phyloP scores from a whole-genome alignment of 2,888 invertebrate genomes.

The Nebria salina region DNA sequence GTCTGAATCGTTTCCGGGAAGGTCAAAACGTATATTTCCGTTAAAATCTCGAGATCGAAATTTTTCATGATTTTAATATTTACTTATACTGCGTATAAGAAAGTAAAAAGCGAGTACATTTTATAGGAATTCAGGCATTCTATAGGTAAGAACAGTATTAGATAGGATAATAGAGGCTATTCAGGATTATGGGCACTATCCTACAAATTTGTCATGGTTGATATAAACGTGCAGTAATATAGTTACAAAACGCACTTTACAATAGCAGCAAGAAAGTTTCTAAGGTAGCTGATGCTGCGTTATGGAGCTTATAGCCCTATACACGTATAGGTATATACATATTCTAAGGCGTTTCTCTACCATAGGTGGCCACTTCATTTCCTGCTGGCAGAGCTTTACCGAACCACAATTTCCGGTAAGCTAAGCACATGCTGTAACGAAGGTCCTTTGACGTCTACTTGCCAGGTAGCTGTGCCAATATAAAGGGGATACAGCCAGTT shows the following conservation, averaged over 20 bases:
- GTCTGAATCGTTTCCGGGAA: no score
- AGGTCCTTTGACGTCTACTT: constrained; percentile 37
- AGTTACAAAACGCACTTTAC: not conserved
- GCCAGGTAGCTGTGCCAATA: constrained; percentile 32
- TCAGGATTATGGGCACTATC: constrained; percentile 29
- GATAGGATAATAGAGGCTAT: constrained; percentile 22
- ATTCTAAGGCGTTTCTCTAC: constrained; percentile 32
- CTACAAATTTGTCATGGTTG: constrained; percentile 30
- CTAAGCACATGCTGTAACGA: constrained; percentile 43
- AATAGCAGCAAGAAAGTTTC: constrained; percentile 4
- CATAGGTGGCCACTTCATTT: constrained; percentile 51
- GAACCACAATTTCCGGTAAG: constrained; percentile 51
- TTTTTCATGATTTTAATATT: no score
- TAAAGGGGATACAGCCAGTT: constrained; percentile 16
- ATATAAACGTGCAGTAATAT: constrained; percentile 9
- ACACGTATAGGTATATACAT: constrained; percentile 12
- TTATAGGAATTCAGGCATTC: not conserved
- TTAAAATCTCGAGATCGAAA: no score
- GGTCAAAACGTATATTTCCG: no score
- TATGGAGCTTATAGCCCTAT: not conserved
- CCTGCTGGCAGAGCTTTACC: constrained; percentile 49
- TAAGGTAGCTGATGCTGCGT: not conserved
- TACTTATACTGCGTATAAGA: no score
- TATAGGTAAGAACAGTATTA: not conserved
- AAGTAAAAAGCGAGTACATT: no score